Percentiles rank a stretch among this genome's conserved stretches.
phyloP scores from a whole-genome alignment of 2,888 invertebrate species.

The Hydrotaea cyrtoneurina region DNA sequence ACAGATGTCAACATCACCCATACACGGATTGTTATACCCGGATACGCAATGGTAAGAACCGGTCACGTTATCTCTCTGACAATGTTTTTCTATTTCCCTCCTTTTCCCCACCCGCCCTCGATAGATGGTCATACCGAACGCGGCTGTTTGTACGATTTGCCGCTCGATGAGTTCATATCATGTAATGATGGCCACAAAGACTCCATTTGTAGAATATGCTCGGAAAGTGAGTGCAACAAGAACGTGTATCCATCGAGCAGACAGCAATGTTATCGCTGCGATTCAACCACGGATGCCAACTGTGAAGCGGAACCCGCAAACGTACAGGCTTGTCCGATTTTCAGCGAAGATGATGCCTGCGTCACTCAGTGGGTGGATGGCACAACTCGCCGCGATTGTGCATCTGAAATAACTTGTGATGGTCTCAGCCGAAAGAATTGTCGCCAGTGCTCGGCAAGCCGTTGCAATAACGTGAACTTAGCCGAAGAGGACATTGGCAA shows the following conservation, averaged over 20 bases:
- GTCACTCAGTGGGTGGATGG: constrained; percentile 66
- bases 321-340: constrained; percentile 66
- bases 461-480: constrained; percentile 68
- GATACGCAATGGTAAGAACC: constrained; percentile 67
- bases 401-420: constrained; percentile 68
- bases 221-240: constrained; percentile 66
- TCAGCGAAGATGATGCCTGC: constrained; percentile 66
- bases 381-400: constrained; percentile 70
- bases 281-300: constrained; percentile 57
- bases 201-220: constrained; percentile 65
- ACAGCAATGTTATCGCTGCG: constrained; percentile 69
- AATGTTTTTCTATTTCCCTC: constrained; percentile 1
- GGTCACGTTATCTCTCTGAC: background rate
- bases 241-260: constrained; percentile 67
- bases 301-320: constrained; percentile 66
- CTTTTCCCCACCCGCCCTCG: too few relatives aligned
- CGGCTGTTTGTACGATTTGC: constrained; percentile 68
- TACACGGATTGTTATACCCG: constrained; percentile 70
- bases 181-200: constrained; percentile 63
- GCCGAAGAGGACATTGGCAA: constrained; percentile 60
- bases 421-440: constrained; percentile 63
- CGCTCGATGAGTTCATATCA: constrained; percentile 56
- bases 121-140: constrained; percentile 70
- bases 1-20: constrained; percentile 64
- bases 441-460: constrained; percentile 49